Conservation (phyloP, 1,140 invertebrate species). For the Drosophila parabipectinata region DNA sequence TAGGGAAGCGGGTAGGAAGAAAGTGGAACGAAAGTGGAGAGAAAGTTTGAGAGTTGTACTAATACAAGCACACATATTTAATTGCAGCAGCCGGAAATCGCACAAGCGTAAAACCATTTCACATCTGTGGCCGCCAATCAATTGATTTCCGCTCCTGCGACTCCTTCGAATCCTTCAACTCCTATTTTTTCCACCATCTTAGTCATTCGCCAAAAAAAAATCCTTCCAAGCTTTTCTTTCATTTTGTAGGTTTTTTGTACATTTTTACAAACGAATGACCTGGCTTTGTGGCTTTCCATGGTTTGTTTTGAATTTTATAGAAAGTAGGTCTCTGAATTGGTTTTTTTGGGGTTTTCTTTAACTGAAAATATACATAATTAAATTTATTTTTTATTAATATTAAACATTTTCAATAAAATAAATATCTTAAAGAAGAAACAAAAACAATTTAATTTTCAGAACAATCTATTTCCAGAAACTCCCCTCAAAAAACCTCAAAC, state of each 20-base stretch:
- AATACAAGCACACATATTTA: constrained; percentile 30
- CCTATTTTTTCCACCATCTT: background rate
- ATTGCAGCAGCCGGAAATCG: constrained; percentile 34
- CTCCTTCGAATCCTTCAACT: constrained; percentile 3
- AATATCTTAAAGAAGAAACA: too few species aligned
- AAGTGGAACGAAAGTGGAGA: constrained; percentile 6
- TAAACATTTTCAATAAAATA: too few species aligned
- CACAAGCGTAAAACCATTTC: constrained; percentile 31
- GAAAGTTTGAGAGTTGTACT: background rate
- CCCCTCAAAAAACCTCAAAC: too few species aligned
- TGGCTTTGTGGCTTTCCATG: too few species aligned
- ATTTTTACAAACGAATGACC: background rate
- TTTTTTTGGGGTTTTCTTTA: too few species aligned
- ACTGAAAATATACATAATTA: too few species aligned
- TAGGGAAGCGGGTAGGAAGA: background rate
- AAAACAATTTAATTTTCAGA: too few species aligned
- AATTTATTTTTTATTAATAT: too few species aligned
- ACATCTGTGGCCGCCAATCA: constrained; percentile 44
- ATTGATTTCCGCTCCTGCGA: constrained; percentile 34
- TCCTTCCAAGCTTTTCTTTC: background rate
- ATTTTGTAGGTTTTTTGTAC: background rate
- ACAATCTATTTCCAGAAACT: too few species aligned
- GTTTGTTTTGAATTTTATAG: too few species aligned
- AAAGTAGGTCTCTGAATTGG: too few species aligned
- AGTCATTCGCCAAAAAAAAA: background rate